Conservation (phyloP, 1,140 invertebrate genomes). For the Papilio aristodemus region DNA sequence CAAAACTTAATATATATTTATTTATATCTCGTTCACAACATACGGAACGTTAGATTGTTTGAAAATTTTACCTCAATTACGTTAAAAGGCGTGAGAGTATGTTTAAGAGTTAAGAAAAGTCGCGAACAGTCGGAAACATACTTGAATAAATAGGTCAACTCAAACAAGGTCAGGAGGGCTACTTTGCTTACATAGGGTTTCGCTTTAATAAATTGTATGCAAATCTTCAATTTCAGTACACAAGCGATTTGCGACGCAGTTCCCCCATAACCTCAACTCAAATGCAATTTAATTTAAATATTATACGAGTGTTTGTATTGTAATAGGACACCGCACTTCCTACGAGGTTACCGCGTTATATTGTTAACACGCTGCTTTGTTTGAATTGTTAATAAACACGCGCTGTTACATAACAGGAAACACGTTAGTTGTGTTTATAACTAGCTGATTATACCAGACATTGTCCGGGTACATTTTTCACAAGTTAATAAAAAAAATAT, state of each 20-base stretch:
- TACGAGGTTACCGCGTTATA: constrained; percentile 16
- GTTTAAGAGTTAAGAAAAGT: not conserved
- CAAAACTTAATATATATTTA: no score
- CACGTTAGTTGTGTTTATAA: not conserved
- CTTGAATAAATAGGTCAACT: constrained; percentile 4
- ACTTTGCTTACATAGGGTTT: not conserved
- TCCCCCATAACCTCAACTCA: not conserved
- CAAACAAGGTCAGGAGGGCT: not conserved
- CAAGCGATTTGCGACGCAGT: constrained; percentile 15
- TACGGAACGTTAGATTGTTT: no score
- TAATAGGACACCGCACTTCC: constrained; percentile 24
- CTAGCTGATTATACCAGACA: not conserved
- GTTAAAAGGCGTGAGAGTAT: no score
- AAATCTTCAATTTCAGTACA: not conserved
- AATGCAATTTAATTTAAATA: not conserved
- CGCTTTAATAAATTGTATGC: not conserved
- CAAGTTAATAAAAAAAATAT: not conserved
- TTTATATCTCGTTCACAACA: no score
- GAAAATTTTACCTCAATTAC: no score
- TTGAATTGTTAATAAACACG: constrained; percentile 13
- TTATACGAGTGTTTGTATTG: constrained; percentile 15
- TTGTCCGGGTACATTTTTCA: not conserved
- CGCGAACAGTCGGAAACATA: not conserved
- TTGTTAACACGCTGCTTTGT: constrained; percentile 4
- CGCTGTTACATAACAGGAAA: not conserved